phyloP scores from a whole-genome alignment of 2,888 invertebrate species.

The Tetranychus truncatus region DNA sequence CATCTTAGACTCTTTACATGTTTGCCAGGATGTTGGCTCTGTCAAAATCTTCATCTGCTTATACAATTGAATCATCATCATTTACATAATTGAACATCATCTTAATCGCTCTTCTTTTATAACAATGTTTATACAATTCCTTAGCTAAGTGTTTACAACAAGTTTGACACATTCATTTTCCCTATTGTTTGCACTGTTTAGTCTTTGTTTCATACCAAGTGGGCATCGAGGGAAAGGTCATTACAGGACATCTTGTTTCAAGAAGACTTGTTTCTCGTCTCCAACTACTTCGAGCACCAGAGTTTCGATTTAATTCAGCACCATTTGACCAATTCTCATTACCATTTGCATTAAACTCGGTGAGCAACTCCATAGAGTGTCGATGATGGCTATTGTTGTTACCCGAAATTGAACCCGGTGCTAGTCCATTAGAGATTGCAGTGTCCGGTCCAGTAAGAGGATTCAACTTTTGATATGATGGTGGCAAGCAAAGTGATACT shows the following conservation, averaged over 20 bases:
- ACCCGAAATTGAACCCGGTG: background rate
- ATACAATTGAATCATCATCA: no score
- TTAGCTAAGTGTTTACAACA: no score
- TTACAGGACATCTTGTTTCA: constrained; percentile 2
- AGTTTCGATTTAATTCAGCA: background rate
- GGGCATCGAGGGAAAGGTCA: background rate
- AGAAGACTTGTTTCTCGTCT: constrained; percentile 9
- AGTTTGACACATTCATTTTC: no score
- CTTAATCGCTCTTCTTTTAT: no score
- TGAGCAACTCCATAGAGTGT: constrained; percentile 25
- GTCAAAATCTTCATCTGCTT: no score
- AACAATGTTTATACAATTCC: no score
- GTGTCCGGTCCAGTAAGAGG: background rate
- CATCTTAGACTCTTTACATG: no score
- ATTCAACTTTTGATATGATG: constrained; percentile 5
- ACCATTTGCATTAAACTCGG: background rate
- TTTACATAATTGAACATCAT: no score
- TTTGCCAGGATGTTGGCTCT: no score
- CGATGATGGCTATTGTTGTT: constrained; percentile 10
- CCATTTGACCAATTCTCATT: background rate
- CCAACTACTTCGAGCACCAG: constrained; percentile 6
- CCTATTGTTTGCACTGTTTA: background rate
- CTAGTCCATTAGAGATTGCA: background rate
- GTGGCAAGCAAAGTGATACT: background rate
- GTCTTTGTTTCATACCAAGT: background rate